phyloP scores from a whole-genome alignment of 2,888 invertebrate species.

The Platypus cylindrus region DNA sequence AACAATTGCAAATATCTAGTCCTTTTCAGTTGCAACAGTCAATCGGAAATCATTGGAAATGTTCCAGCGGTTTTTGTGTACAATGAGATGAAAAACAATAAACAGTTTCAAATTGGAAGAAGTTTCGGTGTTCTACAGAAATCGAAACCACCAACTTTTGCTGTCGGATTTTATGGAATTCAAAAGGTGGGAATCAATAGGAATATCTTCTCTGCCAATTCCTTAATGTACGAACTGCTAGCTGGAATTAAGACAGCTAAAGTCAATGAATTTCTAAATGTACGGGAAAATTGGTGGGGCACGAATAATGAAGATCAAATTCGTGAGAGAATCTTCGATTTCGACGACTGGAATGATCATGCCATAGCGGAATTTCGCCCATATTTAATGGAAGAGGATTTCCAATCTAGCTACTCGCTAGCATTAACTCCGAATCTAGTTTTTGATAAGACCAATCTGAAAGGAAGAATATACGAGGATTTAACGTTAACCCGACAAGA shows the following conservation, averaged over 20 bases:
- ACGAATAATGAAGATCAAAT: conserved; percentile 61
- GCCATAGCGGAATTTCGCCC: conserved; percentile 86
- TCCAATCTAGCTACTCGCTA: conserved; percentile 64
- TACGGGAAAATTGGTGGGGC: conserved; percentile 96
- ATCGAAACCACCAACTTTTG: conserved; percentile 56
- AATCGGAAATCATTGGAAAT: conserved; percentile 82
- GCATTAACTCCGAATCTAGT: conserved; percentile 43
- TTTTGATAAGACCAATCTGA: conserved; percentile 55
- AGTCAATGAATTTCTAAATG: conserved; percentile 75
- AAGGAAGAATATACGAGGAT: conserved; percentile 62
- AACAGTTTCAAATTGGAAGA: conserved; percentile 29
- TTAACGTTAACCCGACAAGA: conserved; percentile 46
- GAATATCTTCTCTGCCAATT: conserved; percentile 78
- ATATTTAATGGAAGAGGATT: conserved; percentile 64
- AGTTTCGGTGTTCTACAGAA: conserved; percentile 31
- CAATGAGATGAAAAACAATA: conserved; percentile 67
- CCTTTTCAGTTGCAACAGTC: conserved; percentile 79
- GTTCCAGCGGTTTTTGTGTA: conserved; percentile 66
- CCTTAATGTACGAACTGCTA: conserved; percentile 76
- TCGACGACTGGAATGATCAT: conserved; percentile 98
- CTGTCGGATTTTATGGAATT: conserved; percentile 84
- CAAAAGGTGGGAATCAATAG: conserved; percentile 85
- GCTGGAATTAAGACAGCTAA: conserved; percentile 86
- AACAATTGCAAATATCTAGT: conserved; percentile 77
- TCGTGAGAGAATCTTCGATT: conserved; percentile 81